phyloP scores from a whole-genome alignment of 2,888 invertebrate species.

The Pristionchus fissidentatus region DNA sequence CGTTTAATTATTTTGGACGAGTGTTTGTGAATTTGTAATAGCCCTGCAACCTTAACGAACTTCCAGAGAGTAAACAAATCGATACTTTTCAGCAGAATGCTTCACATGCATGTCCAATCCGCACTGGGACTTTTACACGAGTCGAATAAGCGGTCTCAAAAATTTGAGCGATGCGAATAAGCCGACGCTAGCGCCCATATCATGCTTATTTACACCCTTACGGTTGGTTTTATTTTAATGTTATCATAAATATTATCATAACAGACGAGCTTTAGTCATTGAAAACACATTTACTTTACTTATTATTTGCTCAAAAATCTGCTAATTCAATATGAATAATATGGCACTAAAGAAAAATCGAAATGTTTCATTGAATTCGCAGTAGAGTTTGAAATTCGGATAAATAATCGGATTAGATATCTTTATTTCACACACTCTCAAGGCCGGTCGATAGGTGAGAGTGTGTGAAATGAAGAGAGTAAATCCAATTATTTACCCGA shows the following conservation, averaged over 20 bases:
- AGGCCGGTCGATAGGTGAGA: too few relatives aligned
- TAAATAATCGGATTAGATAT: too few relatives aligned
- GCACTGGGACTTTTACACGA: constrained; percentile 52
- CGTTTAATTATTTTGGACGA: background rate
- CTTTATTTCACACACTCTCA: too few relatives aligned
- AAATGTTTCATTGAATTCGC: too few relatives aligned
- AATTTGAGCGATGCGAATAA: background rate
- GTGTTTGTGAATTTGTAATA: background rate
- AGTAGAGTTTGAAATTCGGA: too few relatives aligned
- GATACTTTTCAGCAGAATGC: constrained; percentile 50
- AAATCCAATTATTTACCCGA: background rate
- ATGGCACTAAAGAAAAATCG: too few relatives aligned
- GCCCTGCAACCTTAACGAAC: background rate
- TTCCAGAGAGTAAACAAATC: background rate
- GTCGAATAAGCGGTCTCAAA: constrained; percentile 43
- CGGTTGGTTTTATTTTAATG: constrained; percentile 7
- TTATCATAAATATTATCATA: background rate
- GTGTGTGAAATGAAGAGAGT: background rate
- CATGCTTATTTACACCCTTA: constrained; percentile 54
- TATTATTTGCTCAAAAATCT: too few relatives aligned
- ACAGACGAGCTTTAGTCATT: too few relatives aligned
- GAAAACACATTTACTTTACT: too few relatives aligned
- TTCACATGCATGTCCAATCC: constrained; percentile 54
- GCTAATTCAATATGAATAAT: too few relatives aligned
- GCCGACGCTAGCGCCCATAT: constrained; percentile 53